Base-by-base conservation (phyloP, 2,113 vertebrate genomes). In the Daboia siamensis region DNA sequence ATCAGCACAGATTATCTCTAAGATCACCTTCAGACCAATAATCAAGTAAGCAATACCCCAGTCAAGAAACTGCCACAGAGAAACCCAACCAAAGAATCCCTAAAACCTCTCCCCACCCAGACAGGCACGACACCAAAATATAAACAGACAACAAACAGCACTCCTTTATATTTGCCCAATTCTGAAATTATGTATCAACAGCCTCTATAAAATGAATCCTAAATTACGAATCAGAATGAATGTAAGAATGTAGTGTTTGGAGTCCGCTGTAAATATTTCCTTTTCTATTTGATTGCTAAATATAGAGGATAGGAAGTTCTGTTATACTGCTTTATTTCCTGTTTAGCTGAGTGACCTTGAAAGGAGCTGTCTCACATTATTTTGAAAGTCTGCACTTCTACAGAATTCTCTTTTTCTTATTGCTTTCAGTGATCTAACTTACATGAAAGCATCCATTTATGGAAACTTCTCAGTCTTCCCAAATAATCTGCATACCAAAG, bases 381-480 rank as follows among this genome's bases (percentile, higher is more conserved):
- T 88, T 74, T 69, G n/a, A 88, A 88, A 51, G n/a, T 74, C 48
- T 54, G 21, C 17, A 15, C 24, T 69, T 69, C 86, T 55, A 2
- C 48, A 74, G 51, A 55, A 54, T 69, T 88, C 23, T 46, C 80
- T 55, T 26, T 64, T 44, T 88, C 86, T 92, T 26, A 88, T 88
- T 74, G 59, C 87, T 92, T 88, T 88, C 44, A 88, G 59, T 55
- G 51, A 92, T 92, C 21, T 44, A 54, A 29, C 86, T 44, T 74
- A 92, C 23, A 92, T 74, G 59, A 55, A 92, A 92, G 26, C 7
- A 26, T 74, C 51, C 21, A 92, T 88, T 87, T 87, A 51, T 69
- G 86, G 69, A 91, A 54, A 11, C n/a, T 12, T 87, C 26, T 86
- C 57, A 87, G 59, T 29, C 10, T 92, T 74, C 33, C 86, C 20